Evolutionary conservation across 2,888 invertebrate genomes (phyloP).

Genomic region (Xiphydria camelus): DNA sequence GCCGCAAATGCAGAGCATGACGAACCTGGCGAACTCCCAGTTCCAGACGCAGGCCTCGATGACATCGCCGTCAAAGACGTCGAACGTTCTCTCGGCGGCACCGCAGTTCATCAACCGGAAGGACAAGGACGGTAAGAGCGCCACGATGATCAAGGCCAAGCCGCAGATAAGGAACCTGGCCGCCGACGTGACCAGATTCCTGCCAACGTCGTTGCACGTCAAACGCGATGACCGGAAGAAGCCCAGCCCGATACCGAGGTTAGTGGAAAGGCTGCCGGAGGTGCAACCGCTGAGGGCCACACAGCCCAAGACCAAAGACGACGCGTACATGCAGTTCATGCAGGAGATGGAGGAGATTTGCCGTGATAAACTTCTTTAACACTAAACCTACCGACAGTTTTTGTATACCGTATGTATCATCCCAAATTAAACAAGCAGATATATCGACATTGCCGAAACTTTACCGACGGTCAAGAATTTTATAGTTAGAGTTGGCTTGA

Average conservation of each 20-base stretch:
- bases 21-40: conserved; percentile 41
- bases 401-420: too few species aligned
- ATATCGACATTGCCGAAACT: too few species aligned
- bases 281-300: conserved; percentile 60
- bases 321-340: conserved; percentile 99
- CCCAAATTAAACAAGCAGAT: too few species aligned
- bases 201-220: conserved; percentile 89
- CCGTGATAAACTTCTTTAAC: too few species aligned
- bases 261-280: conserved; percentile 57
- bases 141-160: conserved; percentile 91
- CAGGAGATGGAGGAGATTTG: conserved; percentile 98
- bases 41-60: conserved; percentile 34
- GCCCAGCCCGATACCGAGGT: conserved; percentile 54
- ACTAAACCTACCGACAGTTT: too few species aligned
- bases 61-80: conserved; percentile 57
- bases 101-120: conserved; percentile 79
- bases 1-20: conserved; percentile 46
- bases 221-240: conserved; percentile 81
- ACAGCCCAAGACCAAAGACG: conserved; percentile 81
- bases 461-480: too few species aligned
- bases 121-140: conserved; percentile 67
- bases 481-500: too few species aligned
- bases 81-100: conserved; percentile 79
- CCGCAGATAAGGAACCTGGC: conserved; percentile 93
- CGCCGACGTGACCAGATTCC: conserved; percentile 93